Evolutionary conservation across 2,113 vertebrate species (phyloP), one percentile per base, ranked within the genome.

Genomic region (Hiodon tergisus): DNA sequence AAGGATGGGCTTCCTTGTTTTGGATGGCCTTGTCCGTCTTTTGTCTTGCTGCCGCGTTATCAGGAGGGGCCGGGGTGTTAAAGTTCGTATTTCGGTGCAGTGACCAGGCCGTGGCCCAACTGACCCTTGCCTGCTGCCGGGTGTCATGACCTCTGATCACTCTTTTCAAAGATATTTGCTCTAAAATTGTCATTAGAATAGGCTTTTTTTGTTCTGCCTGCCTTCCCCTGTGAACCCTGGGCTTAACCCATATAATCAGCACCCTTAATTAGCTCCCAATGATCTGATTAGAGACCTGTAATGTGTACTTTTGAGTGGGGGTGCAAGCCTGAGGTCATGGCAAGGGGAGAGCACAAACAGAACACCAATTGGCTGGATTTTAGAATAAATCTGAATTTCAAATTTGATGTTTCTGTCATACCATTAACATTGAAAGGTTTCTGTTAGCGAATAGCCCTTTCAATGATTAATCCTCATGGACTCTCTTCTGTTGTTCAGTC

Each of bases 241-340:
- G 5, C 52, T 53, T 70, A 70, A 10, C 69, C 17, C 1, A 16
- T 11, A 11, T 58, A 16, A 70, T 57, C 69, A 55, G 54, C 57
- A 11, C 16, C 69, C 69, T 58, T 70, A 16, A 70, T 70, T 53
- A 55, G 52, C 52, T 55, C 69, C 69, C 52, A 70, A 57, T 70
- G 54, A 70, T 52, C 69, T 46, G 57, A 70, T 58, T 70, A 70
- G 17, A 55, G 53, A 53, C 69, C 53, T 55, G 58, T 14, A 59
- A 9, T 55, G 53, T 70, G 54, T 54, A 11, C 16, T 57, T 70
- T 53, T 0, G 53, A 17, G 69, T 47, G 14, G 17, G 10, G 69
- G 52, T 55, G 53, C 17, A 6, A 16, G 69, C 4, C 31, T 57
- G 9, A 46, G 53, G 54, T 70, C 53, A 70, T 17, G 13, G 17